Evolutionary conservation across 2,888 invertebrate species (phyloP).

Genomic region (Chrysotoxum bicinctum): DNA sequence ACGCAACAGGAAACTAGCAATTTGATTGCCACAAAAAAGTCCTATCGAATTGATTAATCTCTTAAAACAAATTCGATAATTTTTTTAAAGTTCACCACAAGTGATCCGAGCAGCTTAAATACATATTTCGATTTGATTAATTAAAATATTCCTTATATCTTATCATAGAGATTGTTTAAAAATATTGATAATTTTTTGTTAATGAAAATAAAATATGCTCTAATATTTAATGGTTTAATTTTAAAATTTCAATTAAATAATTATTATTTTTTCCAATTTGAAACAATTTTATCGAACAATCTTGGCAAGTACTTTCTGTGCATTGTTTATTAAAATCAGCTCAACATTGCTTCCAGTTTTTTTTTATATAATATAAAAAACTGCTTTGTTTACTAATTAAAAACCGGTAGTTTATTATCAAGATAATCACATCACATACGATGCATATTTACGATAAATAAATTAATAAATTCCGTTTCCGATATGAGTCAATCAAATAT

Average conservation of each 20-base stretch:
- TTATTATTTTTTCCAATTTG: neutral
- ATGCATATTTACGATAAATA: neutral
- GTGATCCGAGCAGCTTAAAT: no score
- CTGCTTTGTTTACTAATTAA: neutral
- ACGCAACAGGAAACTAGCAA: no score
- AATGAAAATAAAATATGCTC: no score
- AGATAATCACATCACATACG: neutral
- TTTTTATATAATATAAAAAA: neutral
- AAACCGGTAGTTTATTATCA: neutral
- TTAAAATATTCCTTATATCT: no score
- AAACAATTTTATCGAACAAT: neutral
- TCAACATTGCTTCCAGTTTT: neutral
- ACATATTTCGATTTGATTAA: no score
- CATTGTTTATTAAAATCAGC: neutral
- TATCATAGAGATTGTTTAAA: no score
- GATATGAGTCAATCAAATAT: slow-evolving; percentile 41
- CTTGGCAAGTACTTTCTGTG: neutral
- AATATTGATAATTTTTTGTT: no score
- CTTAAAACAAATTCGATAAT: no score
- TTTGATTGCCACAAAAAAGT: no score
- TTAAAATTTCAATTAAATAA: neutral
- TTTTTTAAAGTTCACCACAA: no score
- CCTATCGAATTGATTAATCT: no score
- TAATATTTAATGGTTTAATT: no score
- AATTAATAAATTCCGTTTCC: slow-evolving; percentile 51